Evolutionary conservation across 2,888 invertebrate species (phyloP).

Genomic region (Papilio protenor): DNA sequence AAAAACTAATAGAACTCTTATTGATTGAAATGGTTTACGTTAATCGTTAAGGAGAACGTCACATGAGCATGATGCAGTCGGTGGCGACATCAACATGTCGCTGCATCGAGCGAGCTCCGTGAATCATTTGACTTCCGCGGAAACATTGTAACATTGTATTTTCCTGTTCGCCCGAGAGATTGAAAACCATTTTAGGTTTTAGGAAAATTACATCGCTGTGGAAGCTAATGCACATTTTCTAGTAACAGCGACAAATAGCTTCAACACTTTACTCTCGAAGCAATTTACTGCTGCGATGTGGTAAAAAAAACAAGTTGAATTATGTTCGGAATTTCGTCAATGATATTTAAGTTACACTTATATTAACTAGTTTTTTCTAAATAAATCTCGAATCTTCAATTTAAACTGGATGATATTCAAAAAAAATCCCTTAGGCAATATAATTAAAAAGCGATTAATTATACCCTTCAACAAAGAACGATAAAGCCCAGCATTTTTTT

Average conservation of each 20-base stretch:
- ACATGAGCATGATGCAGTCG: constrained; percentile 12
- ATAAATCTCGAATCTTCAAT: background rate
- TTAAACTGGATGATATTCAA: background rate
- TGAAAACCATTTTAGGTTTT: constrained; percentile 36
- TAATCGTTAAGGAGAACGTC: constrained; percentile 2
- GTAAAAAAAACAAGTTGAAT: constrained; percentile 2
- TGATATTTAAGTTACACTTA: too few species aligned
- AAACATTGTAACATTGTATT: constrained; percentile 23
- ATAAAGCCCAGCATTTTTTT: background rate
- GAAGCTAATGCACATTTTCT: constrained; percentile 32
- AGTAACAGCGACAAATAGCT: constrained; percentile 32
- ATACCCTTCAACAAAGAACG: too few species aligned
- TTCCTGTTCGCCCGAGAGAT: constrained; percentile 28
- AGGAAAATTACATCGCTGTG: constrained; percentile 28
- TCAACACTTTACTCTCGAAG: constrained; percentile 12
- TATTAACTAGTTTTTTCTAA: too few species aligned
- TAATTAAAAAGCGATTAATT: background rate
- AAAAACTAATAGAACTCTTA: background rate
- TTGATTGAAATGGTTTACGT: background rate
- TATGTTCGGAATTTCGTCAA: background rate
- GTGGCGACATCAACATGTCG: constrained; percentile 10
- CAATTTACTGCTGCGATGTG: constrained; percentile 25
- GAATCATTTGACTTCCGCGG: constrained; percentile 33
- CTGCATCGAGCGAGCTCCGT: constrained; percentile 15
- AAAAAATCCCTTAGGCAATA: background rate